Evolutionary conservation across 1,140 invertebrate species (phyloP).

Genomic region (Pseudomyrmex concolor): DNA sequence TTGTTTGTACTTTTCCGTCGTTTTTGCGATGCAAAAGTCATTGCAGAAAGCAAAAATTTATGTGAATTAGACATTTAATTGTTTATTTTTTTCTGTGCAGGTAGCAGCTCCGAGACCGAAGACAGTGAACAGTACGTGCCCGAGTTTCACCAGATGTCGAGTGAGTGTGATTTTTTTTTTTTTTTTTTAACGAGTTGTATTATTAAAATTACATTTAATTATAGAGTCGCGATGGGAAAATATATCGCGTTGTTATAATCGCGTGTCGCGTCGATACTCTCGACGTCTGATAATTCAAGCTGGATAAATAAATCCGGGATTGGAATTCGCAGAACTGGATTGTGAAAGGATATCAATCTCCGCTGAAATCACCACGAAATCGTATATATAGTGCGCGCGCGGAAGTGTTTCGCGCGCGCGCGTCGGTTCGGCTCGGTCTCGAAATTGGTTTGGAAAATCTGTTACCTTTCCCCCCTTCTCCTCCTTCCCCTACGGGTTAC

Average conservation of each 20-base stretch:
- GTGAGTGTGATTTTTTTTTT: slow-evolving; percentile 65
- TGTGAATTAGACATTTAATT: too few species aligned
- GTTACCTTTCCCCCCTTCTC: background rate
- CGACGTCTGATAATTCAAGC: slow-evolving; percentile 37
- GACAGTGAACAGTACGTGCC: slow-evolving; percentile 81
- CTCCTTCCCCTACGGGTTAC: too few species aligned
- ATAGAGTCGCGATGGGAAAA: background rate
- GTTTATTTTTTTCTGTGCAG: slow-evolving; percentile 64
- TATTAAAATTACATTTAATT: slow-evolving; percentile 4
- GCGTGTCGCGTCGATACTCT: background rate
- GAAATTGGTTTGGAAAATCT: slow-evolving; percentile 51
- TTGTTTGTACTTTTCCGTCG: background rate
- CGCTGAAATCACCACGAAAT: slow-evolving; percentile 51
- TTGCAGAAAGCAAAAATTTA: too few species aligned
- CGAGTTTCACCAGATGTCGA: slow-evolving; percentile 77
- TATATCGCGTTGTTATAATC: background rate
- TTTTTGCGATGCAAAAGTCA: too few species aligned
- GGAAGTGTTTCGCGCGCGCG: slow-evolving; percentile 67
- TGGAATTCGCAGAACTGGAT: slow-evolving; percentile 35
- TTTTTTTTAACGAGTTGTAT: background rate
- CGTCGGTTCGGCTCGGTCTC: slow-evolving; percentile 31
- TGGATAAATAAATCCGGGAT: slow-evolving; percentile 53
- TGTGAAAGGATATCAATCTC: slow-evolving; percentile 68
- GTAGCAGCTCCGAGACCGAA: slow-evolving; percentile 81
- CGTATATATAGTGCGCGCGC: slow-evolving; percentile 33